A percentile compares a stretch with the other conserved stretches of the same genome.
Conservation (phyloP, 2,113 vertebrate genomes). For the Synodontis membranacea region DNA sequence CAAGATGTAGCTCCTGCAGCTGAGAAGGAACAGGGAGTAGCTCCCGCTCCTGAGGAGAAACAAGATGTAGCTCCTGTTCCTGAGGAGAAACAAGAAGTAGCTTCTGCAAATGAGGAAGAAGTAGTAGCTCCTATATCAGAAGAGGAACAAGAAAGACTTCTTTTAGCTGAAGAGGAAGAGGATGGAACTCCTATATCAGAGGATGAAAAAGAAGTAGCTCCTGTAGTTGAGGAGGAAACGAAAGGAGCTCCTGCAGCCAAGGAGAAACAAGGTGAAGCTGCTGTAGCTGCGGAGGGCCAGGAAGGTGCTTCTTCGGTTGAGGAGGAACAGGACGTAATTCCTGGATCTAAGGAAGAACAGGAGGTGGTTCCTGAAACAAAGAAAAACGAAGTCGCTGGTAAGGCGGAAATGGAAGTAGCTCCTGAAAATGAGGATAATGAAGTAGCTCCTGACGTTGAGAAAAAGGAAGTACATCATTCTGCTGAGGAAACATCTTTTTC, state of each 20-base stretch:
- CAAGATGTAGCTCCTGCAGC: neutral
- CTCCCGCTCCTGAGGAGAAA: neutral
- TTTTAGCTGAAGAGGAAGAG: slow-evolving; percentile 1
- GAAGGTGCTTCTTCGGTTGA: neutral
- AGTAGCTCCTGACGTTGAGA: neutral
- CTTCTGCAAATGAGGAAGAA: neutral
- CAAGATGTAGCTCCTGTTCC: neutral
- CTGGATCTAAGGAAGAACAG: neutral
- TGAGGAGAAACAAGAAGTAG: neutral
- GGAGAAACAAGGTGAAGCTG: neutral
- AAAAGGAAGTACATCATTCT: neutral
- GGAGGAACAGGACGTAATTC: neutral
- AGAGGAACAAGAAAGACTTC: neutral
- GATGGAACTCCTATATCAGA: neutral
- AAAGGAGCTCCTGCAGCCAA: neutral
- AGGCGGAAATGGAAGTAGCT: slow-evolving; percentile 10
- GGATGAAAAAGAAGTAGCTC: neutral
- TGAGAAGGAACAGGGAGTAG: neutral
- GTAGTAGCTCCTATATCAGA: neutral
- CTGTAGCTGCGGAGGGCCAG: neutral
- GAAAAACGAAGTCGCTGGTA: neutral
- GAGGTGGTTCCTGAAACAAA: neutral
- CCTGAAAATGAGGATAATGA: neutral
- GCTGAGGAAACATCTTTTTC: neutral
- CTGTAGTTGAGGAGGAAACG: neutral